Evolutionary conservation across 1,140 invertebrate genomes (phyloP), one percentile per base, ranked within the genome.

Genomic region (Bombus sylvicola): DNA sequence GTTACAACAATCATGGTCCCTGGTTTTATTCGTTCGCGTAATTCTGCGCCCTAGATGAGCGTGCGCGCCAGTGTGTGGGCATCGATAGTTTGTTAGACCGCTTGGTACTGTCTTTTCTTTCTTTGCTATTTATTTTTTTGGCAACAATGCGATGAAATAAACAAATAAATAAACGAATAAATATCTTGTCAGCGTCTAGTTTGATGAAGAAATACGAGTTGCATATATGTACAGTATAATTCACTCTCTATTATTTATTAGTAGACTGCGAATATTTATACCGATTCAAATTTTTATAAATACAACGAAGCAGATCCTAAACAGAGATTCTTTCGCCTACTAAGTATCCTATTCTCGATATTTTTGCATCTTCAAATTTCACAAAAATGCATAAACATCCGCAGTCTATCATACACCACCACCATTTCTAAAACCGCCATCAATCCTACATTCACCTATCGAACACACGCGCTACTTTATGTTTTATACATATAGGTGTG

Each of bases 41-140:
- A 76, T 76, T 76, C 28, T 12, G 25, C 18, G 37, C 74, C 1
- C 22, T 22, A 28, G 39, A 69, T 13, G 41, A 43, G 39, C 18
- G 47, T 53, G 47, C 18, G 47, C 47, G 47, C 47, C 18, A 18
- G 62, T 43, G 25, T 28, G 34, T 22, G 37, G 28, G 9, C 64
- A 71, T 37, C 47, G 47, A 66, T 83, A 78, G 74, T 83, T 78
- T 39, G 66, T 59, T 79, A 69, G 37, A 59, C 2, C 9, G 75
- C 82, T 84, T 84, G 8, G 22, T 69, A 83, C 78, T 41, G 59
- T 43, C 53, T 81, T 73, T 41, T 39, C 15, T 22, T 72, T 22
- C 53, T 85, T 74, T 68, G 12, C 62, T 84, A 69, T 84, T 71
- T 84, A 78, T 84, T 79, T 39, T 43, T 66, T 39, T 57, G 34